Conservation (phyloP, 2,797 vertebrate species). For the Alauda arvensis region DNA sequence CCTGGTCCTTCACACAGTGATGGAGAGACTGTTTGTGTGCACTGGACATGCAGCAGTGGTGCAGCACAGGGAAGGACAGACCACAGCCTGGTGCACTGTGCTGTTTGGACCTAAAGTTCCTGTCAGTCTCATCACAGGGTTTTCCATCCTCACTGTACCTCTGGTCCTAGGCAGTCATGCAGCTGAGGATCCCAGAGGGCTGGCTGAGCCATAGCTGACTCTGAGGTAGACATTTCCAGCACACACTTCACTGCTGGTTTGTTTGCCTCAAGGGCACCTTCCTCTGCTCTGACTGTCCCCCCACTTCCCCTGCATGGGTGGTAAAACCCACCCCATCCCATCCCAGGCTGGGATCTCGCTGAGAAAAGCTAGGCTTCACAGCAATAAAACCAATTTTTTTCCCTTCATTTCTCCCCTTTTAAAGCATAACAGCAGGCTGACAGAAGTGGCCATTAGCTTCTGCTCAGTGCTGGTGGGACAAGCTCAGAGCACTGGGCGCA, state of each 20-base stretch:
- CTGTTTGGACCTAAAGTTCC: background rate
- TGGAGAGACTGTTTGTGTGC: background rate
- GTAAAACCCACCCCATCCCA: too few species aligned
- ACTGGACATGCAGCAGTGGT: background rate
- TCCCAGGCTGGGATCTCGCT: background rate
- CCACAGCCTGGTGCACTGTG: background rate
- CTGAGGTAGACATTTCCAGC: background rate
- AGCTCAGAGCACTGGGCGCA: background rate
- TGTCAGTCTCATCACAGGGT: background rate
- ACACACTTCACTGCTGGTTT: background rate
- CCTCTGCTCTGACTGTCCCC: background rate
- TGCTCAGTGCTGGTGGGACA: background rate
- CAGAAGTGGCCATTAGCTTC: background rate
- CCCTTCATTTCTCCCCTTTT: background rate
- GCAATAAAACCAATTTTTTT: background rate
- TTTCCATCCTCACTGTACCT: background rate
- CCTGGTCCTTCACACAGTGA: rapidly evolving
- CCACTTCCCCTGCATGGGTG: background rate
- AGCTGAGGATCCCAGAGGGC: background rate
- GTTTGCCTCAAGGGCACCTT: background rate
- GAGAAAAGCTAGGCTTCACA: background rate
- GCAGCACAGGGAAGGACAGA: background rate
- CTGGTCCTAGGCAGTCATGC: background rate
- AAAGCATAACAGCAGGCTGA: background rate
- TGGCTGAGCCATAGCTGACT: background rate